Evolutionary conservation across 2,113 vertebrate genomes (phyloP).

Genomic region (Ceuthmochares aereus): DNA sequence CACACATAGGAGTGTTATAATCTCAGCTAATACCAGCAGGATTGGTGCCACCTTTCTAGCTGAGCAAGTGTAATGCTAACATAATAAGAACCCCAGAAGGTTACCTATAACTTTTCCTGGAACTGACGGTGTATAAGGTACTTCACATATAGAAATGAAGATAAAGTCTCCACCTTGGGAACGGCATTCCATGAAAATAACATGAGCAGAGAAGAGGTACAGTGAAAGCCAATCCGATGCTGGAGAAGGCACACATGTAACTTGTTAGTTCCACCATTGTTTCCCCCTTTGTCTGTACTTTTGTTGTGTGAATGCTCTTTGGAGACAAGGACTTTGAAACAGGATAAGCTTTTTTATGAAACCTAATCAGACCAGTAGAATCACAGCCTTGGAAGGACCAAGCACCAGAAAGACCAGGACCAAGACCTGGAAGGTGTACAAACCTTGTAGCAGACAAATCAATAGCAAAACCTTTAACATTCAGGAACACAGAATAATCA

Average conservation of each 20-base stretch:
- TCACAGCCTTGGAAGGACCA: background rate
- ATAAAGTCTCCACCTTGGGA: background rate
- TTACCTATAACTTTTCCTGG: background rate
- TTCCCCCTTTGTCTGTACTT: background rate
- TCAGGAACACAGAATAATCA: conserved; percentile 46
- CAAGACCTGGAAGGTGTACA: background rate
- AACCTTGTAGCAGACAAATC: background rate
- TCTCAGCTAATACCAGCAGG: background rate
- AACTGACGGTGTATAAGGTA: background rate
- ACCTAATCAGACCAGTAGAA: background rate
- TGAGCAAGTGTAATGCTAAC: background rate
- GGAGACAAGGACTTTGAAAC: background rate
- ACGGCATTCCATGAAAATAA: conserved; percentile 22
- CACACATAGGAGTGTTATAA: background rate
- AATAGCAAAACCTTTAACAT: conserved; percentile 36
- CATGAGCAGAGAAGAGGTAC: background rate
- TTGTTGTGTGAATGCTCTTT: background rate
- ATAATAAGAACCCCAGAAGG: background rate
- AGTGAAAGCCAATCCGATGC: background rate
- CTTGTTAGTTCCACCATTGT: background rate
- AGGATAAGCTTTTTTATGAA: background rate
- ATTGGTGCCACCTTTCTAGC: background rate
- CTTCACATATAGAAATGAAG: background rate
- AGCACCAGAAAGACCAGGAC: background rate
- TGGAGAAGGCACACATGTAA: background rate